Evolutionary conservation across 2,888 invertebrate genomes (phyloP), one percentile per base, ranked within the genome.

Genomic region (Agriopis leucophaearia): DNA sequence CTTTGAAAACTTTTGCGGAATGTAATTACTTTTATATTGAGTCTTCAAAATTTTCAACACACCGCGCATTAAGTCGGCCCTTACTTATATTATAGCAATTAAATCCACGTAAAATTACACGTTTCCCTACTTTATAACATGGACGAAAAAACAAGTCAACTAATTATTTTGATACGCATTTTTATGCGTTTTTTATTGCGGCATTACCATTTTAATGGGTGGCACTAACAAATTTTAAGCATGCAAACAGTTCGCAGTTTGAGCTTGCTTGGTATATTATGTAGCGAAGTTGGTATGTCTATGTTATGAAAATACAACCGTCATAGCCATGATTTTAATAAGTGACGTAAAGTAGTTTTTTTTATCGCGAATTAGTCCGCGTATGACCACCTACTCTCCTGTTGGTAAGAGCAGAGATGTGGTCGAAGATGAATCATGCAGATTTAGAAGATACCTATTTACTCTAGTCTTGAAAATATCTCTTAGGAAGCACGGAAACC

Each of bases 201-300:
- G 10, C 54, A 62, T 62, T 62, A 55, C 62, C 62, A 62, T 62
- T 62, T 62, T 54, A 62, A 62, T 62, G 55, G 47, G 62, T 47
- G 44, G 62, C 27, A 48, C 47, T 62, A 62, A 62, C 55, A 47
- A 62, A 55, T 55, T 45, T 62, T 62, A 55, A 62, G 55, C 62
- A 62, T 59, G 62, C 54, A 54, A 62, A 54, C 61, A 54, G 16
- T 54, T 62, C 48, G 59, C 48, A 40, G 48, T 44, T 50, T 42
- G 48, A 40, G n/a, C 18, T 6, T 12, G 27, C 18, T 12, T 7
- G 18, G 8, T 42, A 16, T 27, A 27, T 27, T 27, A 27, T 27
- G 27, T 27, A 27, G 27, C 27, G 3, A 5, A 5, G 27, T 27
- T 27, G 3, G 18, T 27, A 27, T 27, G 27, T 3, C n/a, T 27